Evolutionary conservation across 2,113 vertebrate genomes (phyloP).

Genomic region (Phrynocephalus versicolor): DNA sequence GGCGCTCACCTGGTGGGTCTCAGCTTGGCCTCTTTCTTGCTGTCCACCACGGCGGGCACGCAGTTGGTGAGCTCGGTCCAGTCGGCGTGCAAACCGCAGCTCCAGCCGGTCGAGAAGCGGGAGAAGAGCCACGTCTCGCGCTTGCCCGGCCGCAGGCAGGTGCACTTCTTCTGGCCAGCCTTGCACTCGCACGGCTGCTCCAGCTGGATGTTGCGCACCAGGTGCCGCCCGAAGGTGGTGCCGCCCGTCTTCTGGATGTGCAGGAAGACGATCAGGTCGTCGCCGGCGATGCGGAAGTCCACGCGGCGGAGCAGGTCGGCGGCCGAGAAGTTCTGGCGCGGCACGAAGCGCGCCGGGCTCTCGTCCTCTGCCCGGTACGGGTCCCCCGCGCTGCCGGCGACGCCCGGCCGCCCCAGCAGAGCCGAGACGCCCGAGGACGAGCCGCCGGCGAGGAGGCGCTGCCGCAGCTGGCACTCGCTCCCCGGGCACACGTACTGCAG

Average conservation of each 20-base stretch:
- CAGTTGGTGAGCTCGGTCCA: conserved; percentile 99
- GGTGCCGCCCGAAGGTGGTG: conserved; percentile 89
- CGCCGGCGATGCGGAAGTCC: conserved; percentile 92
- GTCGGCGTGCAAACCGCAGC: conserved; percentile 98
- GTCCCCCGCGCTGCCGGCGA: conserved; percentile 61
- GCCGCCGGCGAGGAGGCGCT: conserved; percentile 67
- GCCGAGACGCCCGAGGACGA: conserved; percentile 35
- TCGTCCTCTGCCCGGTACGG: conserved; percentile 92
- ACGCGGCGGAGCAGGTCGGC: conserved; percentile 82
- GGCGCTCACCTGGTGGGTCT: conserved; percentile 71
- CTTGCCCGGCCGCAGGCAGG: conserved; percentile 92
- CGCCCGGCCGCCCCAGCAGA: not conserved
- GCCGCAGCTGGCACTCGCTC: conserved; percentile 84
- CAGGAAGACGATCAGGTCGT: conserved; percentile 77
- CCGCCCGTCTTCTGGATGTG: conserved; percentile 74
- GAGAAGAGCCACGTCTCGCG: conserved; percentile 97
- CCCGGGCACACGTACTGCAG: conserved; percentile 93
- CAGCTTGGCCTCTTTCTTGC: conserved; percentile 73
- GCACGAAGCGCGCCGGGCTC: conserved; percentile 85
- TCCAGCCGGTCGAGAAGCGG: conserved; percentile 98
- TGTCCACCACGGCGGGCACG: conserved; percentile 88
- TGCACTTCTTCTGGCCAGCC: conserved; percentile 97
- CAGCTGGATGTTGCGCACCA: conserved; percentile 93
- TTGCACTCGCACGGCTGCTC: conserved; percentile 95
- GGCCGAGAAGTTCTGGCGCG: conserved; percentile 89